Evolutionary conservation across 2,113 vertebrate species (phyloP).

Genomic region (Lasiurus cinereus): DNA sequence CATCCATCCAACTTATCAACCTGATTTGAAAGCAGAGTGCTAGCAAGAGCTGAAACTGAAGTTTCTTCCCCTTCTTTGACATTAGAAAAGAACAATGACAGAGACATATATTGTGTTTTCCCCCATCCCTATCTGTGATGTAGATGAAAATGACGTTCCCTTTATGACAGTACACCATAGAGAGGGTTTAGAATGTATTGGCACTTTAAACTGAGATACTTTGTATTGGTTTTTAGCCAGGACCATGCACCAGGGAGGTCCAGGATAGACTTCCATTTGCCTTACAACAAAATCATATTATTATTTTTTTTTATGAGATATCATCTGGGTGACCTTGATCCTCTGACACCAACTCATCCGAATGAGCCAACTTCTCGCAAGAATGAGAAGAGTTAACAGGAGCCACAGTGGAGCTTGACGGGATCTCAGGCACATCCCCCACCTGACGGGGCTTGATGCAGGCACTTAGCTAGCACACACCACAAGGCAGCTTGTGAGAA

Average conservation of each 20-base stretch:
- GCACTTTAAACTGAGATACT: neutral
- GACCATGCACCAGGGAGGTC: neutral
- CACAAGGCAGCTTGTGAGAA: neutral
- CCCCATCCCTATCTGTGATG: neutral
- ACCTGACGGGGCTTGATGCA: neutral
- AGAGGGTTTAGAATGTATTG: neutral
- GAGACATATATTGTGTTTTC: neutral
- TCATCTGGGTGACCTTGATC: neutral
- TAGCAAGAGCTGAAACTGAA: neutral
- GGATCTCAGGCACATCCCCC: no score
- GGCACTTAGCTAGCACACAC: neutral
- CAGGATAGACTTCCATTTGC: neutral
- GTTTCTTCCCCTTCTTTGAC: neutral
- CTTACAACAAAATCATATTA: slow-evolving; percentile 24
- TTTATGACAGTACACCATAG: slow-evolving; percentile 2
- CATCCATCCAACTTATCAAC: neutral
- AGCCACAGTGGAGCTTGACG: neutral
- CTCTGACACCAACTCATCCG: neutral
- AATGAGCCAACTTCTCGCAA: neutral
- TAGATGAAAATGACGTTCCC: slow-evolving; percentile 30
- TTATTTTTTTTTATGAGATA: slow-evolving; percentile 27
- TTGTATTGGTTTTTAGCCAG: slow-evolving; percentile 52
- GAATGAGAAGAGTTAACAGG: slow-evolving; percentile 34
- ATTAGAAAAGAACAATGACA: slow-evolving; percentile 51
- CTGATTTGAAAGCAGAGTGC: slow-evolving; percentile 47